Evolutionary conservation across 1,140 invertebrate genomes (phyloP).

Genomic region (Cyclina sinensis): DNA sequence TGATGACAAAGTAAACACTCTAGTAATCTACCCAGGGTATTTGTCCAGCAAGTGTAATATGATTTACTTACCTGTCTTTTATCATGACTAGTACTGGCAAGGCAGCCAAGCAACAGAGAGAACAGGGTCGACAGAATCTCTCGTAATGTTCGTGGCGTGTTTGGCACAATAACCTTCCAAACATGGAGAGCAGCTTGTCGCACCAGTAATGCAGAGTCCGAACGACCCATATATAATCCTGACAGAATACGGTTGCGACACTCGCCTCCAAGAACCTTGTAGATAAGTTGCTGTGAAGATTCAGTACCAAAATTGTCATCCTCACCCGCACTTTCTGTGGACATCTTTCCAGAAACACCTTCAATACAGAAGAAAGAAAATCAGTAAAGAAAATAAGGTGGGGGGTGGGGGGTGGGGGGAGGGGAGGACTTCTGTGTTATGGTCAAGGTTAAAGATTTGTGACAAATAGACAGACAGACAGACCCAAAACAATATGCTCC

Average conservation of each 20-base stretch:
- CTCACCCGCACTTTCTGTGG: conserved; percentile 98
- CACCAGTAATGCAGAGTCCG: conserved; percentile 98
- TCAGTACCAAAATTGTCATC: conserved; percentile 99
- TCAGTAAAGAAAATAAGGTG: too few relatives aligned
- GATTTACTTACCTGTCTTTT: conserved; percentile 92
- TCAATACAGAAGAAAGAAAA: conserved; percentile 62
- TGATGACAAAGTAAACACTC: too few relatives aligned
- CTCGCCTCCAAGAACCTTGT: conserved; percentile 94
- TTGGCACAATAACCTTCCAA: conserved; percentile 98
- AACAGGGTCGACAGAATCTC: conserved; percentile 99
- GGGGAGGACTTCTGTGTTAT: too few relatives aligned
- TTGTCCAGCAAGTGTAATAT: too few relatives aligned
- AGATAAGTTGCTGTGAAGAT: conserved; percentile 96
- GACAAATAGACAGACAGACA: too few relatives aligned
- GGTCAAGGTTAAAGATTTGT: too few relatives aligned
- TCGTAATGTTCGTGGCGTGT: conserved; percentile 97
- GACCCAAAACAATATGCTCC: too few relatives aligned
- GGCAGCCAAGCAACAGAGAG: conserved; percentile 95
- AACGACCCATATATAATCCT: conserved; percentile 98
- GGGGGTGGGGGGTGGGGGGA: too few relatives aligned
- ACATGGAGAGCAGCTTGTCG: conserved; percentile 98
- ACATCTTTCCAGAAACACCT: conserved; percentile 99
- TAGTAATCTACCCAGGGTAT: too few relatives aligned
- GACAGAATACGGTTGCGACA: conserved; percentile 97
- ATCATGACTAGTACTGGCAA: conserved; percentile 98